Evolutionary conservation across 2,113 vertebrate genomes (phyloP), one percentile per base, ranked within the genome.

Genomic region (Pungitius pungitius): DNA sequence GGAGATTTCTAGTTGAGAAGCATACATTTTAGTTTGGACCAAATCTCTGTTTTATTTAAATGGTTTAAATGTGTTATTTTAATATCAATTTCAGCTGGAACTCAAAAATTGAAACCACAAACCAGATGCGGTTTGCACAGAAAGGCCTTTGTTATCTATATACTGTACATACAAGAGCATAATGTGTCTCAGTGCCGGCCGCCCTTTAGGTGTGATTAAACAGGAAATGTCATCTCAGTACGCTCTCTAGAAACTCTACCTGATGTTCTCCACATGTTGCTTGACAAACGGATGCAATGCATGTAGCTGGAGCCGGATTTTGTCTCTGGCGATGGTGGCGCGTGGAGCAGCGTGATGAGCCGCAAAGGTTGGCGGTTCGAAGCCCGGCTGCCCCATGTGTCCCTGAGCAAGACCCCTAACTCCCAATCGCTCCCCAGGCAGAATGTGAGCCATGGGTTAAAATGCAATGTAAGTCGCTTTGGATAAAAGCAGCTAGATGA

Each of bases 1-100:
- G 66, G 59, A 77, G 73, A 86, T 84, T 39, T 74, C 14, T 7
- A 65, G 58, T 57, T 61, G 49, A 78, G 71, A 52, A 61, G 59
- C 51, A 75, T 33, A 47, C 26, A 75, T 75, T 69, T 14, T 2
- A 63, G 62, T 22, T 75, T 39, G 17, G 33, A 49, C 60, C 22
- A 54, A 45, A 68, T 54, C 7, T 65, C 40, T 69, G 55, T 8
- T 68, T 27, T 14, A 4, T 14, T 3, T 4, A 3, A 13, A 51
- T 39, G 0, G 20, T 51, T 59, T 26, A 40, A 66, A 10, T 57
- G 13, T 39, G 6, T 52, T 20, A 7, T 42, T n/a, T n/a, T n/a
- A n/a, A n/a, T n/a, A n/a, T n/a, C n/a, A n/a, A n/a, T n/a, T n/a
- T n/a, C n/a, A n/a, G n/a, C n/a, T n/a, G n/a, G n/a, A n/a, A n/a